A percentile compares a stretch with the other conserved stretches of the same genome.
Evolutionary conservation across 2,888 invertebrate species (phyloP).

Genomic region (Oxyscelio sp.): DNA sequence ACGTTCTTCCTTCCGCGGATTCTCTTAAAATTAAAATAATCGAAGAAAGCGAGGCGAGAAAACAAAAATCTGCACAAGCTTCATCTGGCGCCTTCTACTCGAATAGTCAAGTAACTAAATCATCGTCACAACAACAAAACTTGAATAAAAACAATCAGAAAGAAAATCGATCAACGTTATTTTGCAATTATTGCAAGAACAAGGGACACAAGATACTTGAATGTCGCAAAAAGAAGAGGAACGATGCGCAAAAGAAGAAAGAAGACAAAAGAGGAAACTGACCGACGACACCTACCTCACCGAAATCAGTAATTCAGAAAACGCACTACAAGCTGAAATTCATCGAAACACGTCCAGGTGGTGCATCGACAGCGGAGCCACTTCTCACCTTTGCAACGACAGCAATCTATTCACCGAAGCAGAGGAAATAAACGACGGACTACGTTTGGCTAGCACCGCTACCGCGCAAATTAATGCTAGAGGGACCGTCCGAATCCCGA

Average conservation of each 20-base stretch:
- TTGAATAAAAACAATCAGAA: background rate
- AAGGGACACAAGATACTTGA: background rate
- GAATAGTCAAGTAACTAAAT: background rate
- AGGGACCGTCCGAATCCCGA: constrained; percentile 21
- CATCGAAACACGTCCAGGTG: background rate
- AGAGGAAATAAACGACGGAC: background rate
- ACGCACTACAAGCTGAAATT: background rate
- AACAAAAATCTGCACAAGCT: background rate
- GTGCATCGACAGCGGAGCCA: constrained; percentile 34
- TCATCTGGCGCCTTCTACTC: background rate
- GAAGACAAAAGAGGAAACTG: background rate
- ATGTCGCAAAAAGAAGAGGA: background rate
- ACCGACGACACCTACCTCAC: background rate
- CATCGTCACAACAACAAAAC: background rate
- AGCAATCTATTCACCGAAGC: background rate
- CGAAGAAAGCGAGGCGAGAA: background rate
- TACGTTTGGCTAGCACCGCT: constrained; percentile 41
- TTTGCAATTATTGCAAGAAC: background rate
- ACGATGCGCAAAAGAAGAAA: background rate
- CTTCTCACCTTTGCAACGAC: constrained; percentile 44
- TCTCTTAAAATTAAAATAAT: background rate
- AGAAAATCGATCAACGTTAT: background rate
- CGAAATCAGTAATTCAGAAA: background rate
- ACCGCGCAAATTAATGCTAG: constrained; percentile 15
- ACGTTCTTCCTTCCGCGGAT: background rate